These are phyloP conservation scores for Solen grandis DNA, from an alignment of 1,140 invertebrate species.

Conservation along the genomic window DNA sequence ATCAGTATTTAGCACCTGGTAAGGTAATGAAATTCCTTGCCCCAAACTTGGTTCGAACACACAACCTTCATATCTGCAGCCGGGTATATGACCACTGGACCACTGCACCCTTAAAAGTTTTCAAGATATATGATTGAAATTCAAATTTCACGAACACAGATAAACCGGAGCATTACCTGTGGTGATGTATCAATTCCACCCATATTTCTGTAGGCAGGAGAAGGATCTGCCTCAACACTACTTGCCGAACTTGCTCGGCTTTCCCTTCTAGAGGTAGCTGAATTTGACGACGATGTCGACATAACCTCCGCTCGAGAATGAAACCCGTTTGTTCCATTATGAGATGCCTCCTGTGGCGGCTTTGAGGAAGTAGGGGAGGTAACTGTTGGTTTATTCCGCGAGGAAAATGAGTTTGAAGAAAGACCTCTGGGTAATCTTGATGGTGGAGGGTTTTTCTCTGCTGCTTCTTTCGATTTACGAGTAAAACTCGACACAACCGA, in stretches of 20 bases:
- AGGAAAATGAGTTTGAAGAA: not conserved
- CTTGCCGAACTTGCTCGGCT: conserved; percentile 44
- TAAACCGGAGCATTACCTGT: too few species aligned
- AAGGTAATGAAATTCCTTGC: too few species aligned
- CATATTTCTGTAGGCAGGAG: too few species aligned
- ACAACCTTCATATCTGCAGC: too few species aligned
- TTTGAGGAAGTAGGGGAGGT: not conserved
- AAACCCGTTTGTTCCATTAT: conserved; percentile 20
- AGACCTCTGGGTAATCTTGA: conserved; percentile 37
- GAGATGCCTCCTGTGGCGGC: conserved; percentile 9
- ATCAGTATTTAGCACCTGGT: too few species aligned
- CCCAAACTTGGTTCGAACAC: too few species aligned
- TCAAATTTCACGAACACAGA: too few species aligned
- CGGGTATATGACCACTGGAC: too few species aligned
- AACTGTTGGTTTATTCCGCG: too few species aligned
- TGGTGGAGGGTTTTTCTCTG: conserved; percentile 38
- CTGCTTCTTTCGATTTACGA: conserved; percentile 31
- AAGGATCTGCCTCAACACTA: conserved; percentile 39
- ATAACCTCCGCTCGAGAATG: conserved; percentile 41
- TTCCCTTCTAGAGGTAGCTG: conserved; percentile 30
- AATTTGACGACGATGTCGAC: not conserved
- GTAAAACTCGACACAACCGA: conserved; percentile 49
- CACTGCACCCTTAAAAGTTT: too few species aligned
- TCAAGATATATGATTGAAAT: too few species aligned
- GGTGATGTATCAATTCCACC: too few species aligned